Evolutionary conservation across 2,797 vertebrate species (phyloP).

Genomic region (Mionectes olivaceus): DNA sequence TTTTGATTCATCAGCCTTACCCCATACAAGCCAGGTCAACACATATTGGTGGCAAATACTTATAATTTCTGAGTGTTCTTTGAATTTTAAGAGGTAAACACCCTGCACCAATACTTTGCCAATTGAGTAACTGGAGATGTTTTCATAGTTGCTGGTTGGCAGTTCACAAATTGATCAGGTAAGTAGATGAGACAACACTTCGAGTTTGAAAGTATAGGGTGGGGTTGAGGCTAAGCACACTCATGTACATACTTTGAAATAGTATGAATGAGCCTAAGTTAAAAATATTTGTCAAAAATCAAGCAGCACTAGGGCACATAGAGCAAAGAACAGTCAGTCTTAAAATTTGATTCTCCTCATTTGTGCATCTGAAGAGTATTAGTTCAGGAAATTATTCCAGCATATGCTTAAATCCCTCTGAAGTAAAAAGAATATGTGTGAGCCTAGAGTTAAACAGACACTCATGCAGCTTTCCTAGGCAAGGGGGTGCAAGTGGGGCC

Average conservation of each 20-base stretch:
- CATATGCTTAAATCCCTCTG: background rate
- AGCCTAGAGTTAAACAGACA: background rate
- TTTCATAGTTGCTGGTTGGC: background rate
- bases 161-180: background rate
- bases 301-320: background rate
- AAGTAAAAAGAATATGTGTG: background rate
- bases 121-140: background rate
- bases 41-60: background rate
- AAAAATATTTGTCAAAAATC: background rate
- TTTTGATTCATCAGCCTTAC: background rate
- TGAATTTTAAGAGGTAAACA: background rate
- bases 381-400: slow-evolving; percentile 9
- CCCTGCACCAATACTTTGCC: background rate
- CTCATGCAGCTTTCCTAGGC: background rate
- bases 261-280: background rate
- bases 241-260: background rate
- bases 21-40: background rate
- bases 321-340: background rate
- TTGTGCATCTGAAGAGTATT: background rate
- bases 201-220: background rate
- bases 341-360: background rate
- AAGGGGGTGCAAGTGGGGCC: background rate
- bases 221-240: background rate
- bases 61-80: background rate
- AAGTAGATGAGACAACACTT: background rate